Evolutionary conservation across 1,140 invertebrate species (phyloP).

Genomic region (Amyelois transitella): DNA sequence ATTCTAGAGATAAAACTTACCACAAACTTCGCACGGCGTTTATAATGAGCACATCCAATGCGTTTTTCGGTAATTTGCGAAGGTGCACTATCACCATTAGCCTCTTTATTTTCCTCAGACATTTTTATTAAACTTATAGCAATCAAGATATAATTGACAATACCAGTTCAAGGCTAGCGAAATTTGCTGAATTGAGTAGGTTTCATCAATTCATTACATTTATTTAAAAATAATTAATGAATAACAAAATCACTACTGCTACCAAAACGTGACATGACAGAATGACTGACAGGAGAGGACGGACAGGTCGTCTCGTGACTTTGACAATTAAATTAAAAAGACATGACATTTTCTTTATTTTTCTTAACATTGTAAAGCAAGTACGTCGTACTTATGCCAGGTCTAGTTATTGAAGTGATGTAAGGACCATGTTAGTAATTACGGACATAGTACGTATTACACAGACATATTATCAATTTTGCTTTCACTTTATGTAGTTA

Average conservation of each 20-base stretch:
- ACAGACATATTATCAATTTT: too few species aligned
- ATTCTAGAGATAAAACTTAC: constrained; percentile 72
- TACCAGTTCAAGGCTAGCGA: constrained; percentile 1
- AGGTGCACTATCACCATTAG: constrained; percentile 26
- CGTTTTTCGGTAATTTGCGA: constrained; percentile 59
- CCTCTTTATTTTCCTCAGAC: constrained; percentile 42
- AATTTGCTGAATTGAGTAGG: neutral
- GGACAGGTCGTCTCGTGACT: neutral
- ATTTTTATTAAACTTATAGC: constrained; percentile 25
- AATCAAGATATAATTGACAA: neutral
- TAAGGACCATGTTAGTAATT: too few species aligned
- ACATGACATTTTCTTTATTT: too few species aligned
- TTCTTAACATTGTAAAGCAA: too few species aligned
- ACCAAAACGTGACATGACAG: neutral
- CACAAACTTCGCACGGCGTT: constrained; percentile 87
- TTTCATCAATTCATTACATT: neutral
- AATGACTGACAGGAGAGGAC: neutral
- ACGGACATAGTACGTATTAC: too few species aligned
- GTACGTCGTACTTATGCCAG: too few species aligned
- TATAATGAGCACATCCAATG: constrained; percentile 85
- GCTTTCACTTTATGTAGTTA: too few species aligned
- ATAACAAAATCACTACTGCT: neutral
- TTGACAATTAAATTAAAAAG: too few species aligned
- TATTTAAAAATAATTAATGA: neutral
- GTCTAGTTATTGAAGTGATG: too few species aligned